Percentiles rank a stretch among this genome's conserved stretches.
Evolutionary conservation across 2,888 invertebrate genomes (phyloP).

Genomic region (Acrobasis consociella): DNA sequence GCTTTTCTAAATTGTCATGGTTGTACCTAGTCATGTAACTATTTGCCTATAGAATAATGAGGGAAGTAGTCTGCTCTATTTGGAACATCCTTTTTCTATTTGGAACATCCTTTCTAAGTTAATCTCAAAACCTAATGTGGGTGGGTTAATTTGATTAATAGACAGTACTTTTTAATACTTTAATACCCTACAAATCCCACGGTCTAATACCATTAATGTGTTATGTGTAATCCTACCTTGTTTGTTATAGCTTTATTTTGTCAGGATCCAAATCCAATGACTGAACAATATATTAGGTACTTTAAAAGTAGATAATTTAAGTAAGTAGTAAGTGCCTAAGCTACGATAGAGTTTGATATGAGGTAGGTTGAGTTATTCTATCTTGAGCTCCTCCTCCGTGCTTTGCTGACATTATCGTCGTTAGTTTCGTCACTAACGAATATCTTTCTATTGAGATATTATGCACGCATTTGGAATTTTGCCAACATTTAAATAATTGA

Average conservation of each 20-base stretch:
- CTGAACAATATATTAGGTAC: not conserved
- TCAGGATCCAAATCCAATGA: not conserved
- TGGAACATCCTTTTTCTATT: not conserved
- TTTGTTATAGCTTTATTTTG: not conserved
- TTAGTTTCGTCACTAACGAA: no score
- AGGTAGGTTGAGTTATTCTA: no score
- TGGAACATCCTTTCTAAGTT: not conserved
- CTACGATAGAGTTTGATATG: not conserved
- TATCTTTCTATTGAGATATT: no score
- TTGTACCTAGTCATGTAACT: not conserved
- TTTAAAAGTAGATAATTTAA: not conserved
- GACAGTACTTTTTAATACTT: not conserved
- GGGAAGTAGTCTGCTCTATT: not conserved
- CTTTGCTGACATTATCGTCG: no score
- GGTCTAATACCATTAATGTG: not conserved
- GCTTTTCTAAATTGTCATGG: not conserved
- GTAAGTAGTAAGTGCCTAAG: not conserved
- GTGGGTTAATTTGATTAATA: constrained; percentile 3
- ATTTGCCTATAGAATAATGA: not conserved
- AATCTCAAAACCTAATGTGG: not conserved
- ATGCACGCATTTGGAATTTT: no score
- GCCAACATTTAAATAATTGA: no score
- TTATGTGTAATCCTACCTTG: not conserved
- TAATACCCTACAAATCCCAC: not conserved
- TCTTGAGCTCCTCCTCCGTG: no score